These are phyloP conservation scores for Hestina assimilis DNA, from an alignment of 1,140 invertebrate genomes.

Conservation along the genomic window DNA sequence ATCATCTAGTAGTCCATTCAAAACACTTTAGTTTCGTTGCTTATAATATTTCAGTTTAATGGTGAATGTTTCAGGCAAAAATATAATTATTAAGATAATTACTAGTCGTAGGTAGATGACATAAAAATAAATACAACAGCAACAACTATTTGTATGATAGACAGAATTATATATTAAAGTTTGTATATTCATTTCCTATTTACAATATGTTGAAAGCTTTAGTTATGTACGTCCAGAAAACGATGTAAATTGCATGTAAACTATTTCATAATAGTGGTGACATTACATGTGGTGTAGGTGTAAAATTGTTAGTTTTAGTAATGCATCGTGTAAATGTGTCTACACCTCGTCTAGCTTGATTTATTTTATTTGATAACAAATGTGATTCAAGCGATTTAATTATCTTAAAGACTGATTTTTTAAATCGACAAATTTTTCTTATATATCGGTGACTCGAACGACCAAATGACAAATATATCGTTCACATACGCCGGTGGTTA, in stretches of 20 bases:
- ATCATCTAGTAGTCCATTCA: no score
- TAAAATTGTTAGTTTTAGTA: neutral
- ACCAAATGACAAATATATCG: conserved; percentile 32
- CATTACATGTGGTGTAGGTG: neutral
- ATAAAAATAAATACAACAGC: no score
- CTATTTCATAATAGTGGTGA: conserved; percentile 11
- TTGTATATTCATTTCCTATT: neutral
- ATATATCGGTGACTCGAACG: neutral
- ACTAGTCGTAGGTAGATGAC: no score
- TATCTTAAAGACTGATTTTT: neutral
- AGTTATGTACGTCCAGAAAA: neutral
- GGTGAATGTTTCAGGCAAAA: no score
- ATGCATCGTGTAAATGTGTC: neutral
- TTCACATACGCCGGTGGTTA: conserved; percentile 19
- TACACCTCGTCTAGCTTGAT: neutral
- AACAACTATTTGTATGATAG: no score
- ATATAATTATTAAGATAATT: no score
- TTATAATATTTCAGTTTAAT: no score
- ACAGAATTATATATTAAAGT: neutral
- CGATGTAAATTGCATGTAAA: conserved; percentile 15
- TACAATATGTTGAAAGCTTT: neutral
- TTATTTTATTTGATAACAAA: conserved; percentile 2
- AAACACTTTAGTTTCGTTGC: no score
- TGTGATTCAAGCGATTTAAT: neutral
- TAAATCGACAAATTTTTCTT: neutral